Evolutionary conservation across 2,797 vertebrate genomes (phyloP), one percentile per base, ranked within the genome.

Genomic region (Hypotaenidia philippensis): DNA sequence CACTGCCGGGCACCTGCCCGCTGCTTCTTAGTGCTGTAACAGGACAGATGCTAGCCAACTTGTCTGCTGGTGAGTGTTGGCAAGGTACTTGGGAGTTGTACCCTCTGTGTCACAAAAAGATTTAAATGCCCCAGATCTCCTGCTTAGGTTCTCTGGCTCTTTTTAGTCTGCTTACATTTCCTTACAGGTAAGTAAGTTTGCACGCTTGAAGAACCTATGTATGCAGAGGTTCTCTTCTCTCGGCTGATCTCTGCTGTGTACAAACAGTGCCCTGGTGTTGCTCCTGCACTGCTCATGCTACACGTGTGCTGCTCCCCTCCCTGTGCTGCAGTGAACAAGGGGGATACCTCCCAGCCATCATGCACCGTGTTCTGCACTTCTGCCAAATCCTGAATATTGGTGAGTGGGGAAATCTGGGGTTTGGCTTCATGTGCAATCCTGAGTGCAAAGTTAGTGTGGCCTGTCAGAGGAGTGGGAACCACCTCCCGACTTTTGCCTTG

Each of bases 401-500:
- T 23, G 31, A 60, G 47, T 23, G 31, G 80, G 74, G 41, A 78
- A 69, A 89, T 32, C 44, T 34, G 76, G 82, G 70, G 70, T 74
- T 77, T 77, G 27, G 47, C 44, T 52, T 85, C 9, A 3, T 6
- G 18, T 49, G 41, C 34, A 20, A 40, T 32, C 45, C 47, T 1
- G 3, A 44, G n/a, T 38, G 22, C n/a, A 4, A 57, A 79, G 25
- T 34, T 52, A 22, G 10, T 5, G 10, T 5, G 15, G 23, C 22
- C 50, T 65, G 56, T 20, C 59, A 34, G 57, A 47, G 20, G 47
- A 82, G 41, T 2, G 13, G 68, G 34, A 94, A 40, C 5, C 44
- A 11, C 19, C 60, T 49, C 32, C 15, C 1, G 1, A 1, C 22
- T 32, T 41, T 25, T 71, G 52, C 16, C 36, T 0, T 0, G 0